Base-by-base conservation (phyloP, 2,888 invertebrate genomes). In the Ectemnius continuus region DNA sequence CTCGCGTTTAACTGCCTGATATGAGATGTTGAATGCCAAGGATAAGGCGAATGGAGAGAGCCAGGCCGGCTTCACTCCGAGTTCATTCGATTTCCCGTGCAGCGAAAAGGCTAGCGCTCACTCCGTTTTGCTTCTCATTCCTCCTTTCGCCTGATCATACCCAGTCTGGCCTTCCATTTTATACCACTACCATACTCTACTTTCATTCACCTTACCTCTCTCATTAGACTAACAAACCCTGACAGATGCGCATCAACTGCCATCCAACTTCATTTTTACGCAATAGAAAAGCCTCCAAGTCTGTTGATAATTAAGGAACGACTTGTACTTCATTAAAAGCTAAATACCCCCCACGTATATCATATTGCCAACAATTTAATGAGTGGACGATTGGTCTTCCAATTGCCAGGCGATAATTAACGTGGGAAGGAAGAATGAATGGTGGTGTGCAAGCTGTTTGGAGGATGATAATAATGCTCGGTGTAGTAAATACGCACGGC, bases 371-470 rank as follows among this genome's bases (percentile, higher is more conserved):
- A 47, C 4, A n/a, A 11, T 47, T 47, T 2, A 11, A 47, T 4
- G 2, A 11, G 47, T 47, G 47, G n/a, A 47, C 11, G 5, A 47
- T 47, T 23, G 23, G 23, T 23, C 3, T 2, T 11, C 11, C 5
- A 47, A n/a, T 47, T 47, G 11, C 13, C 47, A 11, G 61, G 56
- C 64, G 75, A 74, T 70, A 76, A 76, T 75, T 76, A 76, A 75
- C 67, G 57, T 56, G 63, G 46, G 61, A 59, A 67, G 67, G 61
- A 63, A 56, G 62, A 68, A 60, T 18, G 16, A 14, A 45, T 23
- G 23, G 2, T 23, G 58, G 16, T 67, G 67, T 67, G 57, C 61
- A 23, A 23, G 3, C 23, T 23, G 23, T 23, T 23, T 28, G 76
- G 71, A 75, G 65, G 65, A 75, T 65, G 75, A 75, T 75, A 67